Conservation (phyloP, 2,888 invertebrate genomes). For the Alitta virens region DNA sequence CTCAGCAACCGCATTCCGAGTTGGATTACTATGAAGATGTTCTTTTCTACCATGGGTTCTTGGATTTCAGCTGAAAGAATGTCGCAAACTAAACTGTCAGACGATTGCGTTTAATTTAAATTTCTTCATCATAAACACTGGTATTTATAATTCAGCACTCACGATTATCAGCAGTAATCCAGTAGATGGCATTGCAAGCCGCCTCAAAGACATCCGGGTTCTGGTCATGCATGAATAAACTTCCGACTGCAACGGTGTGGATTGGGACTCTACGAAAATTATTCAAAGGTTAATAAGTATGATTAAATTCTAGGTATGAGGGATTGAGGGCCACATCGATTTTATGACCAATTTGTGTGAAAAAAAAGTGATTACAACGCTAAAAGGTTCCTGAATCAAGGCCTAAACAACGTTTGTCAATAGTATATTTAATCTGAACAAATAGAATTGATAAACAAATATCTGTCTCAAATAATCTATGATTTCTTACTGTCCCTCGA, state of each 20-base stretch:
- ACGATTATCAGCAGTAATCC: slow-evolving; percentile 49
- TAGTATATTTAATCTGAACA: no score
- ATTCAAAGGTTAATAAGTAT: neutral
- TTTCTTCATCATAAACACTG: no score
- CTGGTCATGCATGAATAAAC: slow-evolving; percentile 36
- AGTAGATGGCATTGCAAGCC: slow-evolving; percentile 42
- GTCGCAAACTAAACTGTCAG: no score
- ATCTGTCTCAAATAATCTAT: neutral
- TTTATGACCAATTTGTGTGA: no score
- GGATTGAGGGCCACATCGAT: no score
- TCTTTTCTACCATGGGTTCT: slow-evolving; percentile 38
- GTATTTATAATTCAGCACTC: slow-evolving; percentile 4
- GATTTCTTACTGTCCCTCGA: neutral
- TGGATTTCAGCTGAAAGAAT: slow-evolving; percentile 7
- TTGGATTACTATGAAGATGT: slow-evolving; percentile 40
- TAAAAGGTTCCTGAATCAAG: no score
- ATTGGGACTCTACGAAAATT: slow-evolving; percentile 38
- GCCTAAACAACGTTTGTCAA: no score
- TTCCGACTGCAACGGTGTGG: slow-evolving; percentile 43
- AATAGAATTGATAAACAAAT: no score
- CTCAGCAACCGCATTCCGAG: slow-evolving; percentile 35
- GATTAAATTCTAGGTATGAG: neutral
- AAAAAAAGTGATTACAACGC: no score
- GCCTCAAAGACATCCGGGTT: slow-evolving; percentile 33
- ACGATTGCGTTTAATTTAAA: no score